Evolutionary conservation across 1,140 invertebrate species (phyloP), one percentile per base, ranked within the genome.

Genomic region (Leptinotarsa texana): DNA sequence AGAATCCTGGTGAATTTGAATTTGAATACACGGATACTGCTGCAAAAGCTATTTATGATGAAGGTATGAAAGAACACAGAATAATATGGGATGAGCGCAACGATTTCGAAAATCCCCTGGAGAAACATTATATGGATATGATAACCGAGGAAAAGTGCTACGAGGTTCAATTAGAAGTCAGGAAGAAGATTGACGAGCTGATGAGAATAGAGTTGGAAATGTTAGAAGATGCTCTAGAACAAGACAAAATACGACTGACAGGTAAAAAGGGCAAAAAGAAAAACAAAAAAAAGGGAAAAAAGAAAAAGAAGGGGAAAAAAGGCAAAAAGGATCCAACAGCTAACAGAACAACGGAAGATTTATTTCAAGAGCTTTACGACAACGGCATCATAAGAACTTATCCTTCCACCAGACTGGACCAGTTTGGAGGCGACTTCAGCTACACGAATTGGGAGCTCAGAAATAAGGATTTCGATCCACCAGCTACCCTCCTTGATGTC

Each of bases 241-340:
- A 83, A 6, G 89, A 91, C 77, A 85, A 84, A 72, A 85, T 83
- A 24, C 65, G 75, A 67, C 76, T 78, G 33, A 80, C 63, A 79
- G 82, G 77, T 78, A 85, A 89, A 74, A 93, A 93, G 83, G 91
- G 90, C 69, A 93, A 91, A 81, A 92, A 92, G 78, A 83, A 84
- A 33, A 77, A 80, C 18, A 85, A 86, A 48, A 84, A 82, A 62
- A 91, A 89, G 76, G 92, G 90, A 74, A 91, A 89, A 73, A 92
- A 92, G 82, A 91, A 90, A 72, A 94, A 91, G 79, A 92, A 92
- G 76, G 66, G 73, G 3, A 84, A 85, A 22, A 84, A 83, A 71
- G 74, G 77, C 0, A 92, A 93, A 76, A 95, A 95, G 80, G 94
- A 96, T 86, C 84, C 94, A 13, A 96, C 94, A 8, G 92, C 90